Evolutionary conservation across 64 coral and sea anemone species (phyloP), one percentile per base, ranked within the genome.

Genomic region (Stylophora pistillata): DNA sequence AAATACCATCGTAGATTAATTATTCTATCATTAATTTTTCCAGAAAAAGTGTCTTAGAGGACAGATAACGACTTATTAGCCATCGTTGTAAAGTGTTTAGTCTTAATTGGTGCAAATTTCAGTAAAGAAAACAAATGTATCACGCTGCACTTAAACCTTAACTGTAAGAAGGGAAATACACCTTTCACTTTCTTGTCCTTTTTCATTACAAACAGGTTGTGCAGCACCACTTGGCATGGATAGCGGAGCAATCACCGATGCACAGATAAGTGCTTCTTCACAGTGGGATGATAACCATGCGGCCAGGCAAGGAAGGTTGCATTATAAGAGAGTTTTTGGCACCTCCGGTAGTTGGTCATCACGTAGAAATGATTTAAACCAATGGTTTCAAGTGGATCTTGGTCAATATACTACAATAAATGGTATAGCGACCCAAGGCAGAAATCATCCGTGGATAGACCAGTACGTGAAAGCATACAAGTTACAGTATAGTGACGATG

Each of bases 211-310:
- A 47, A 47, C 37, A 47, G 37, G 37, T 47, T 47, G 37, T 47
- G 37, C 37, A 4, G 37, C 37, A 7, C 37, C 37, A 47, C 71
- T 88, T 31, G 86, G 86, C 10, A 20, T 77, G 10, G 47, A 77
- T 74, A 88, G 68, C 55, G 41, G 53, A 33, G 52, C 66, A 21
- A 55, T 88, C 15, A 88, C 23, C 55, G 86, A 88, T 64, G 2
- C 54, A 13, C 86, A 88, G 54, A 76, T 88, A 30, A 31, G 28
- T 55, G 86, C 71, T 30, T 88, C 86, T 15, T 88, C 86, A 32
- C 16, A 88, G 54, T 77, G 71, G 86, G 32, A 33, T 37, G 3
- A 2, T 15, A 18, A 10, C 9, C 58, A 88, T 52, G 69, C 52
- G 9, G 71, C 86, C 37, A 21, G n/a, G 2, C 53, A 88, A 29